Evolutionary conservation across 2,797 vertebrate species (phyloP), one percentile per base, ranked within the genome.

Genomic region (Myotis vivesi): DNA sequence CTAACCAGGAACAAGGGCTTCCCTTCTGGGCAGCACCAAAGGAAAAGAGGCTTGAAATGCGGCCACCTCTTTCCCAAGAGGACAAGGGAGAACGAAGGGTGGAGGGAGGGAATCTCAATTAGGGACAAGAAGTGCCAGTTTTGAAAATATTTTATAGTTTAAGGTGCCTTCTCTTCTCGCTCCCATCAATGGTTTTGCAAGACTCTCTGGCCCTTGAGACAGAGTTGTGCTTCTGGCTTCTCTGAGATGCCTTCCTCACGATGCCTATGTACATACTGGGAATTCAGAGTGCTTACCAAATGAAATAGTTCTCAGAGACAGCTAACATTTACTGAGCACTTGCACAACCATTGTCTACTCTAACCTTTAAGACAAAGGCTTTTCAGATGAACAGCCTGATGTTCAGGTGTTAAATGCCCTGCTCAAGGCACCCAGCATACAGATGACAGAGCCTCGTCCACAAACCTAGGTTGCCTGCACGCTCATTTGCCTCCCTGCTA

Each of bases 1-100:
- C 84, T 82, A 59, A 51, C 84, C 83, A 87, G 94, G 84, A 94
- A 95, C 87, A 94, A 91, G n/a, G 13, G 85, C 68, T 96, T 97
- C 94, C 97, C 95, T 97, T 96, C 95, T 93, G 73, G 89, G 85
- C 9, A 46, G 89, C 25, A 87, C 89, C 46, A 86, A 96, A 95
- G 95, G 93, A 86, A 96, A 94, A 91, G 77, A 84, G 72, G 46
- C 49, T 79, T 93, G 93, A 77, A 91, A 87, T 15, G 68, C 73
- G 85, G 68, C 93, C 68, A 82, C 92, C 89, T 96, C 94, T 90
- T 95, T 87, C 90, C 97, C 57, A 92, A 77, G 85, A 90, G 94
- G 9, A 92, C 69, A 94, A 77, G 95, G 94, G 94, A 96, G 93
- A 38, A 17, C 8, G 73, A 25, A n/a, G 5, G 20, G 25, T 16